Evolutionary conservation across 2,888 invertebrate genomes (phyloP), one percentile per base, ranked within the genome.

Genomic region (Drosophila incognita): DNA sequence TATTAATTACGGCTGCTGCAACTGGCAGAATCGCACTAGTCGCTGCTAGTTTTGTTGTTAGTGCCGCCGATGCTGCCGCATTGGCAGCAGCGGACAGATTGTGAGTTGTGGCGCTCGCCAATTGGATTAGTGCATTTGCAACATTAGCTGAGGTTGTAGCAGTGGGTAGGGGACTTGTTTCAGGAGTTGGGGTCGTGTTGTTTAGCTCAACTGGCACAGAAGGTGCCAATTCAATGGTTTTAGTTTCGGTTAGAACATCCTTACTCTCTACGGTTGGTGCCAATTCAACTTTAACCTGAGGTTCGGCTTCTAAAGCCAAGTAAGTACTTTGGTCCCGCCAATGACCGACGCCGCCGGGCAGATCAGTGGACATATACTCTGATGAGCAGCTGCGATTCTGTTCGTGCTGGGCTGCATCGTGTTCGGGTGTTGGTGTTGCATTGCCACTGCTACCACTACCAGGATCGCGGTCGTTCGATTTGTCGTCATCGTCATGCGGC

Each of bases 291-390:
- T 82, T 78, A 54, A 64, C 81, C 83, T 81, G 82, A 71, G 76
- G 75, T 69, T 94, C 93, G 68, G 94, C 94, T 92, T 96, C 95
- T 89, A 94, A 91, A 87, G 95, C 94, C 87, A 97, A 93, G 90
- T 96, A 97, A 58, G 97, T 96, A 91, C 96, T 97, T 91, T 96
- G 95, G 91, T 96, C 97, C 92, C 95, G 95, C 97, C 97, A 97
- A 91, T 96, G 96, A 92, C 96, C 96, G 83, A 97, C 95, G 64
- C 97, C 97, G 74, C 96, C 96, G 8, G 97, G 97, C 78, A 97
- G 93, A 93, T 96, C 96, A 90, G 96, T 95, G 57, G 95, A 95
- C 85, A 95, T 94, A 87, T 95, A 95, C 89, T 95, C 95, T 18
- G 96, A 95, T 42, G 93, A 93, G 56, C 94, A 94, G 74, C 84